Evolutionary conservation across 2,888 invertebrate species (phyloP), one percentile per base, ranked within the genome.

Genomic region (Erebia palarica): DNA sequence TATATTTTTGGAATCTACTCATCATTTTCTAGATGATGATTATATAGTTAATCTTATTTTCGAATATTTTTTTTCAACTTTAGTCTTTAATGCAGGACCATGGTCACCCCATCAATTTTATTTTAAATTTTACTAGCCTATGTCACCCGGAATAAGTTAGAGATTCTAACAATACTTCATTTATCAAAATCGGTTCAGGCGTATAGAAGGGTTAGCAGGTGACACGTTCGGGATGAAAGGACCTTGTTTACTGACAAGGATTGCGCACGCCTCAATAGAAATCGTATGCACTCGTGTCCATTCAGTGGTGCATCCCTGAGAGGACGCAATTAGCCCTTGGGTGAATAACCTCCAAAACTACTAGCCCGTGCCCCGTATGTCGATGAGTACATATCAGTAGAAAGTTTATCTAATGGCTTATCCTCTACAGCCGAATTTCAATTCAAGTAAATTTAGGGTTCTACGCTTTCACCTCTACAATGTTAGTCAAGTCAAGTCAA

Each of bases 161-260:
- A n/a, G n/a, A n/a, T n/a, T n/a, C n/a, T n/a, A n/a, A n/a, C n/a
- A n/a, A n/a, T n/a, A n/a, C n/a, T n/a, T n/a, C n/a, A n/a, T n/a
- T n/a, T n/a, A n/a, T n/a, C n/a, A n/a, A n/a, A n/a, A n/a, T n/a
- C n/a, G n/a, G n/a, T n/a, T n/a, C n/a, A n/a, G n/a, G n/a, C n/a
- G n/a, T n/a, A n/a, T n/a, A n/a, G n/a, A n/a, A n/a, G 75, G 91
- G 91, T 84, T 86, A 91, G 84, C 85, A 83, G 90, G 90, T 91
- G 87, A 90, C 87, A 86, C 85, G 84, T 83, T 82, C 82, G 81
- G 77, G 74, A 79, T 86, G 86, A 85, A 88, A 83, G 84, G 82
- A 79, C 73, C 76, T 80, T 88, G 87, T 91, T 90, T 88, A 83
- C 86, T 83, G 84, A 82, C 86, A 87, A 83, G 82, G 84, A 86